A percentile compares a stretch with the other conserved stretches of the same genome.
Evolutionary conservation across 2,888 invertebrate species (phyloP).

Genomic region (Stenolophus ochropezus): DNA sequence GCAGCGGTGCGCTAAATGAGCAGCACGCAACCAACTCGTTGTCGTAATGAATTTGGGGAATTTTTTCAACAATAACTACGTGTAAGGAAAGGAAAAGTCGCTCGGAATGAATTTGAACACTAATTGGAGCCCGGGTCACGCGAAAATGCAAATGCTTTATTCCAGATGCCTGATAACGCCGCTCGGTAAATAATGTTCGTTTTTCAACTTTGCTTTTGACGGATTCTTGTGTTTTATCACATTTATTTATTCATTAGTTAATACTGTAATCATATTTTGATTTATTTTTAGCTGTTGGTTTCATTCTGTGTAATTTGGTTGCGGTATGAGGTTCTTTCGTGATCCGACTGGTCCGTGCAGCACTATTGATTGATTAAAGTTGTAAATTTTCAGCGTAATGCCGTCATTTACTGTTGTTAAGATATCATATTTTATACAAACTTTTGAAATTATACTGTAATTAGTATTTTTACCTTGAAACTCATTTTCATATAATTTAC

Average conservation of each 20-base stretch:
- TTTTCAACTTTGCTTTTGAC: conserved; percentile 41
- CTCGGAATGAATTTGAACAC: conserved; percentile 56
- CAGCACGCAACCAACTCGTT: conserved; percentile 55
- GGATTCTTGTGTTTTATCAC: conserved; percentile 42
- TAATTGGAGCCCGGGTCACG: conserved; percentile 49
- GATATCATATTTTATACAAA: conserved; percentile 26
- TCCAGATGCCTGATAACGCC: conserved; percentile 40
- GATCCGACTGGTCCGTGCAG: background rate
- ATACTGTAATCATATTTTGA: conserved; percentile 49
- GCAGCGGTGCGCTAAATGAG: conserved; percentile 37
- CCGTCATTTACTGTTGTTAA: conserved; percentile 6
- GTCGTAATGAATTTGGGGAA: conserved; percentile 55
- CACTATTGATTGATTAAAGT: conserved; percentile 28
- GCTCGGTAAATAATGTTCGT: conserved; percentile 45
- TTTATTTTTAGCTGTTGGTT: conserved; percentile 34
- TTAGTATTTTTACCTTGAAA: conserved; percentile 21
- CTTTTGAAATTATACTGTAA: conserved; percentile 27
- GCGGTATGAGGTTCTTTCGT: conserved; percentile 20
- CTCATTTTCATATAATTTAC: conserved; percentile 7
- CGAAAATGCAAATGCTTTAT: conserved; percentile 55
- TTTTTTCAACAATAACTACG: conserved; percentile 46
- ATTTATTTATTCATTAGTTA: conserved; percentile 51
- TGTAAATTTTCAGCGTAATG: conserved; percentile 7
- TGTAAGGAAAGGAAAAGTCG: conserved; percentile 51
- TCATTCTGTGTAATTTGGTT: conserved; percentile 39